Evolutionary conservation across 2,888 invertebrate genomes (phyloP), one percentile per base, ranked within the genome.

Genomic region (Nowickia ferox): DNA sequence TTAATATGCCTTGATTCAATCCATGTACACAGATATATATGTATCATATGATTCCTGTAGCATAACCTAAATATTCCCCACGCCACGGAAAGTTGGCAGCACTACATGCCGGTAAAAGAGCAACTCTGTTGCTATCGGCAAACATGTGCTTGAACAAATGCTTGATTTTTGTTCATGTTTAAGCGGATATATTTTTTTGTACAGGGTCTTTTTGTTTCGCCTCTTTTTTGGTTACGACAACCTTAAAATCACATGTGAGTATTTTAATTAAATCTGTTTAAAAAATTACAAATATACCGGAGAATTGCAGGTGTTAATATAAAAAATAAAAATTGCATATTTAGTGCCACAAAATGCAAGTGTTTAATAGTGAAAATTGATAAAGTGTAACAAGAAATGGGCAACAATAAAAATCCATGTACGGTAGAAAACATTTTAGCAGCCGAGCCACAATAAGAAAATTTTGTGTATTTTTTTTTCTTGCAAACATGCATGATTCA

Each of bases 181-280:
- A 86, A 86, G 79, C 86, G 86, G 86, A 86, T 86, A 83, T 86
- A 83, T 86, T 85, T 83, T 84, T 87, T 77, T 74, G 46, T 82
- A 88, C 87, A 86, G 87, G 88, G 88, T 88, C 87, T 88, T 88
- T 87, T 88, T 88, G 87, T 87, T 88, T 88, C 88, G 87, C 88
- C 89, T 89, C 88, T 96, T 96, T 96, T 83, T 86, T 86, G 95
- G 95, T 96, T 95, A 95, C 95, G 96, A 96, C 96, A 95, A 96
- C 96, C 96, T 96, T 96, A 95, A 94, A 96, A 96, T 96, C 96
- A 96, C 96, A 96, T 96, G 96, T 96, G 96, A 96, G 96, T 96
- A 91, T 89, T 88, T 88, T 88, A 84, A 84, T 83, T 59, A 76
- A 80, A 65, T 76, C 79, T 79, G 71, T 48, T 46, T 6, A 4